phyloP scores from a whole-genome alignment of 2,113 vertebrate species.

The Leptobrachium leishanense region DNA sequence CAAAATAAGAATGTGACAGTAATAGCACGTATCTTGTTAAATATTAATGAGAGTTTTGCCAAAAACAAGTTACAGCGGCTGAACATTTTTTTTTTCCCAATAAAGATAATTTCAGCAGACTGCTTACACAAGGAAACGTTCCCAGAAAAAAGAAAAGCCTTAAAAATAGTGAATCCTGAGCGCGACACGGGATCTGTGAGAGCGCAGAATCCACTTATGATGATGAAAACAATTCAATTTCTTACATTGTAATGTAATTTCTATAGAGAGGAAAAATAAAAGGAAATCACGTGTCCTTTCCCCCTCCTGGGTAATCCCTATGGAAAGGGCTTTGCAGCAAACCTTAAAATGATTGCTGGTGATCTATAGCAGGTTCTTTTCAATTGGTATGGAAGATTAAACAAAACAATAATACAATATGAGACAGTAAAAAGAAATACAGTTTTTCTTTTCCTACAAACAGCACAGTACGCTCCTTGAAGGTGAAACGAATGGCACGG shows the following conservation, averaged over 20 bases:
- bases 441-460: neutral
- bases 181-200: neutral
- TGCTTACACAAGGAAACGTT: constrained; percentile 6
- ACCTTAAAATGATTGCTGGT: constrained; percentile 23
- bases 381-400: constrained; percentile 3
- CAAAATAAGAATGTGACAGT: neutral
- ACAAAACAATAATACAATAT: constrained; percentile 8
- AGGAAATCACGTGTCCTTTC: constrained; percentile 13
- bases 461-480: constrained; percentile 1
- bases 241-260: constrained; percentile 25
- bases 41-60: neutral
- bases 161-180: neutral
- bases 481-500: constrained; percentile 33
- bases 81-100: neutral
- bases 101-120: neutral
- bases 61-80: neutral
- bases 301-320: constrained; percentile 9
- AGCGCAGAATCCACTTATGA: constrained; percentile 13
- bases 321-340: constrained; percentile 16
- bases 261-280: constrained; percentile 5
- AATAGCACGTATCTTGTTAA: neutral
- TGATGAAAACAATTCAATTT: constrained; percentile 28
- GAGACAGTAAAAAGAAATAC: neutral
- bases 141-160: neutral
- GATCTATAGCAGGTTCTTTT: neutral